These are phyloP conservation scores for Pseudomyrmex concolor DNA, from an alignment of 1,140 invertebrate species.

Conservation along the genomic window DNA sequence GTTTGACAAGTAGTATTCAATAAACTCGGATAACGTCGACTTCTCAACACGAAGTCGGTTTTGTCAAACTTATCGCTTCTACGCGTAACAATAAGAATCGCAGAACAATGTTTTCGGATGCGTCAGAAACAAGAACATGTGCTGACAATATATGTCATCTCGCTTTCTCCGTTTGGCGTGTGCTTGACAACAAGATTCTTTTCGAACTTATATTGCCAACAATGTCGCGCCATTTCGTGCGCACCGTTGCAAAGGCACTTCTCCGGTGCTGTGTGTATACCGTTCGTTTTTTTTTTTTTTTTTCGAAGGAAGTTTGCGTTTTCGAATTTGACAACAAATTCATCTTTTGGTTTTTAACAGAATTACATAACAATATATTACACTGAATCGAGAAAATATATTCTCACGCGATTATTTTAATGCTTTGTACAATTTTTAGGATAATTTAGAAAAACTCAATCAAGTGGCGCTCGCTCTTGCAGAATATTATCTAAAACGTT, in stretches of 20 bases:
- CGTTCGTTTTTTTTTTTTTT: neutral
- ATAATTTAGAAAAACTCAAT: too few species aligned
- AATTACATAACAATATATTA: neutral
- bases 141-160: too few species aligned
- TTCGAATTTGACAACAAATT: neutral
- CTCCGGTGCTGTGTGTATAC: slow-evolving; percentile 46
- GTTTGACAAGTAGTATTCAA: neutral
- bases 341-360: neutral
- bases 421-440: too few species aligned
- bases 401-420: too few species aligned
- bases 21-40: neutral
- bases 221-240: too few species aligned
- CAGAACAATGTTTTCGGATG: too few species aligned
- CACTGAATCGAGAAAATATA: neutral
- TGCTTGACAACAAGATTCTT: too few species aligned
- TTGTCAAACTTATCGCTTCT: slow-evolving; percentile 30
- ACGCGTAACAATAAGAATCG: slow-evolving; percentile 1
- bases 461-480: too few species aligned
- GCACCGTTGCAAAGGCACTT: slow-evolving; percentile 38
- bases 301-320: neutral
- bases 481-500: too few species aligned
- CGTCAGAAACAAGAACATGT: too few species aligned
- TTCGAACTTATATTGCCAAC: too few species aligned
- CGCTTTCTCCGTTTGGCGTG: too few species aligned
- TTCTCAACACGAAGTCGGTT: slow-evolving; percentile 1